phyloP scores from a whole-genome alignment of 2,888 invertebrate species.

The Eurytoma adleriae region DNA sequence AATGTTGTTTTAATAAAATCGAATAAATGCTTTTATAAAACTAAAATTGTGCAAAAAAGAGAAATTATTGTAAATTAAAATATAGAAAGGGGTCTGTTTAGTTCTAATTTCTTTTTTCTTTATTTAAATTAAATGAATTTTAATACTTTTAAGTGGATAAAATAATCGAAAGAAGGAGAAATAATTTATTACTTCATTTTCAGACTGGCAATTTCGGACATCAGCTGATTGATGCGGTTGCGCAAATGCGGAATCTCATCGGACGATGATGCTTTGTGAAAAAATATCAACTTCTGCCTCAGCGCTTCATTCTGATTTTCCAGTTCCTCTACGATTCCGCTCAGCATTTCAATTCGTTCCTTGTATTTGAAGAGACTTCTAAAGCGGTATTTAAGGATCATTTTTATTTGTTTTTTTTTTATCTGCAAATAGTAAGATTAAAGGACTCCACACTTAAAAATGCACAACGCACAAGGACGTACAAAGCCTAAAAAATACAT shows the following conservation, averaged over 20 bases:
- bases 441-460: background rate
- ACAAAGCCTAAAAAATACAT: too few species aligned
- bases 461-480: too few species aligned
- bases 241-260: slow-evolving; percentile 36
- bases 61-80: too few species aligned
- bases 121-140: too few species aligned
- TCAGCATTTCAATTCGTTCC: slow-evolving; percentile 60
- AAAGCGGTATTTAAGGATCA: background rate
- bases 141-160: too few species aligned
- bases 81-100: background rate
- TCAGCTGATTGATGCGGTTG: slow-evolving; percentile 35
- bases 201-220: slow-evolving; percentile 34
- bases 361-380: slow-evolving; percentile 44
- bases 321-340: slow-evolving; percentile 57
- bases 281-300: slow-evolving; percentile 48
- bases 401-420: background rate
- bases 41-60: too few species aligned
- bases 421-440: background rate
- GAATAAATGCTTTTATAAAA: background rate
- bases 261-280: background rate
- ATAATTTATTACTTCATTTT: slow-evolving; percentile 39
- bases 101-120: background rate
- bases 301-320: slow-evolving; percentile 60
- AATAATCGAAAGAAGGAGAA: background rate
- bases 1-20: background rate